phyloP scores from a whole-genome alignment of 2,797 vertebrate species.

The Orestias chungarensis region DNA sequence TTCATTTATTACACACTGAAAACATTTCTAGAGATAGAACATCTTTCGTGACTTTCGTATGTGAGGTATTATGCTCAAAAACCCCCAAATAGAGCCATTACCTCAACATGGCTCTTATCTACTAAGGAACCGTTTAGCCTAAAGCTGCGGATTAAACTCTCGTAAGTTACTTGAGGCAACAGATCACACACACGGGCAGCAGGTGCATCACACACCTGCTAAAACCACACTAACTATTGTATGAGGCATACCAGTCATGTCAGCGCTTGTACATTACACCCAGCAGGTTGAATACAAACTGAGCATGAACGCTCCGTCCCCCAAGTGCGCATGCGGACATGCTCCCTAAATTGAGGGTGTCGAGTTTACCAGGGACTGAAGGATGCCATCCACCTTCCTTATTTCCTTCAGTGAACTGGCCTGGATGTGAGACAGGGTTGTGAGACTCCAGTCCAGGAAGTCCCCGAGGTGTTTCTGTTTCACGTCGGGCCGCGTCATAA shows the following conservation, averaged over 20 bases:
- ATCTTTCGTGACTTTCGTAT: slow-evolving; percentile 7
- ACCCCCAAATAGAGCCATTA: slow-evolving; percentile 7
- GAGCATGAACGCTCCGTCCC: slow-evolving; percentile 17
- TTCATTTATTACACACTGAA: slow-evolving; percentile 25
- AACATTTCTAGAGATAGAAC: not conserved
- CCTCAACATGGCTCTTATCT: slow-evolving; percentile 5
- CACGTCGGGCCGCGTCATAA: slow-evolving; percentile 93
- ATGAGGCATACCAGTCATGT: slow-evolving; percentile 67
- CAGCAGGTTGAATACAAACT: slow-evolving; percentile 24
- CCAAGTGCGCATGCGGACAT: slow-evolving; percentile 5
- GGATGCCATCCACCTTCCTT: slow-evolving; percentile 85
- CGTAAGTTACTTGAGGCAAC: slow-evolving; percentile 36
- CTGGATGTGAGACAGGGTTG: slow-evolving; percentile 81
- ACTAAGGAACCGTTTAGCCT: slow-evolving; percentile 43
- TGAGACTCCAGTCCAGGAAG: slow-evolving; percentile 93
- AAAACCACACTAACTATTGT: slow-evolving; percentile 51
- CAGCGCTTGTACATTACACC: slow-evolving; percentile 60
- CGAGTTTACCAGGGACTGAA: slow-evolving; percentile 90
- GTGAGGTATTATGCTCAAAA: not conserved
- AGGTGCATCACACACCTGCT: slow-evolving; percentile 70
- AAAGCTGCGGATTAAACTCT: slow-evolving; percentile 39
- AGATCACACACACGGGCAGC: slow-evolving; percentile 48
- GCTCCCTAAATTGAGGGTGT: not conserved
- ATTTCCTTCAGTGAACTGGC: slow-evolving; percentile 83
- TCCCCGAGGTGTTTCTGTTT: slow-evolving; percentile 87